Conservation (phyloP, 2,113 vertebrate genomes). For the Castor canadensis region DNA sequence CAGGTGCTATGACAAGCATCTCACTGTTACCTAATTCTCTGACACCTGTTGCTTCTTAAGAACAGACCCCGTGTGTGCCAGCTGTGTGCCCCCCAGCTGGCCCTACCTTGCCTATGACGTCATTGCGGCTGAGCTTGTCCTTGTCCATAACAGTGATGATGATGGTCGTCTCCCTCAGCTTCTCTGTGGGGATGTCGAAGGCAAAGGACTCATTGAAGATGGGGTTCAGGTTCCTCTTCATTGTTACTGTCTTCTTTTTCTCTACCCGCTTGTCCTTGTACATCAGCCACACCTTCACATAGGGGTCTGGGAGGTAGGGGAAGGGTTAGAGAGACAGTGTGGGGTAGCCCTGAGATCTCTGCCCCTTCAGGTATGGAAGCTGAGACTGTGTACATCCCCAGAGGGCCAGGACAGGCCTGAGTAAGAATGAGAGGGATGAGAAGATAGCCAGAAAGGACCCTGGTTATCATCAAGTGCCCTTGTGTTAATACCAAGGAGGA, state of each 20-base stretch:
- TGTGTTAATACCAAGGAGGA: accelerated
- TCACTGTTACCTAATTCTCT: not conserved
- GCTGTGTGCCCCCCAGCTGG: accelerated
- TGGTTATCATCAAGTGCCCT: accelerated
- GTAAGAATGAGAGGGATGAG: not conserved
- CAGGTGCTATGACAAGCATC: not conserved
- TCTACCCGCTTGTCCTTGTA: constrained; percentile 99
- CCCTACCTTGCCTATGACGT: constrained; percentile 98
- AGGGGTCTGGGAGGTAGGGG: constrained; percentile 89
- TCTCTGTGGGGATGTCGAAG: constrained; percentile 97
- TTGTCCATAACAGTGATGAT: constrained; percentile 99
- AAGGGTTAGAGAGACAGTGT: not conserved
- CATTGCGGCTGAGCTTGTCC: constrained; percentile 97
- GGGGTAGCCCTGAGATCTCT: no score
- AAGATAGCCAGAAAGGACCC: no score
- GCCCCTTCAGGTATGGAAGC: not conserved
- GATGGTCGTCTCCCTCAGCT: constrained; percentile 98
- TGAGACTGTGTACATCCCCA: not conserved
- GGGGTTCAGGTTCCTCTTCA: constrained; percentile 98
- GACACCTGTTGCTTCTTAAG: no score
- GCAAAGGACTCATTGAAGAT: constrained; percentile 98
- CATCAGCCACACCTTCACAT: constrained; percentile 99
- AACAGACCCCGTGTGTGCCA: no score
- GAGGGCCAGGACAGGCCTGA: not conserved
- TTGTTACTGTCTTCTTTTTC: constrained; percentile 98